Percentiles rank a stretch among this genome's conserved stretches.
These are phyloP conservation scores for Callosobruchus maculatus DNA, from an alignment of 2,888 invertebrate species.

Conservation along the genomic window DNA sequence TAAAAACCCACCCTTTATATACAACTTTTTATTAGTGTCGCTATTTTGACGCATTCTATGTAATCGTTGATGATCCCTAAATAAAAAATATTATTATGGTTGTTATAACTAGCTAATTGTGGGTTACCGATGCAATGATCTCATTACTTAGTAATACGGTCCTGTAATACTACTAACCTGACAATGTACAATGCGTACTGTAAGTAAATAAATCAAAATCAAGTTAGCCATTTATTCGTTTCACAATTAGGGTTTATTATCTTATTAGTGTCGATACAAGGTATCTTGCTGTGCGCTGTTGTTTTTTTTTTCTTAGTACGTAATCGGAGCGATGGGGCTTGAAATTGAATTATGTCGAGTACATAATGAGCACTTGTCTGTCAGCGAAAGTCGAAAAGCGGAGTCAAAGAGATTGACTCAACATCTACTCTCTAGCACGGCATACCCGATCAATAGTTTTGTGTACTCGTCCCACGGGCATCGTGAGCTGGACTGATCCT, in stretches of 20 bases:
- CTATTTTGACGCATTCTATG: no score
- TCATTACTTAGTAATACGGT: no score
- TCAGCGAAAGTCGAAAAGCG: neutral
- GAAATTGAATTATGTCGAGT: neutral
- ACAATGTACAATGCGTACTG: neutral
- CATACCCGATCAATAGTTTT: no score
- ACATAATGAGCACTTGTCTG: neutral
- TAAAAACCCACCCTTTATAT: no score
- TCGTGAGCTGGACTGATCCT: no score
- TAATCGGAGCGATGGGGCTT: neutral
- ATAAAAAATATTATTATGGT: no score
- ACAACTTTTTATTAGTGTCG: no score
- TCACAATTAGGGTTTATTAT: neutral
- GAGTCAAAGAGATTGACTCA: neutral
- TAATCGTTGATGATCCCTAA: no score
- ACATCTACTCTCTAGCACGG: no score
- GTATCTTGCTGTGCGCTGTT: neutral
- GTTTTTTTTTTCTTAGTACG: neutral
- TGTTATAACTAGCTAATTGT: no score
- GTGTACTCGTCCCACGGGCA: no score
- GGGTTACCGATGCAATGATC: no score
- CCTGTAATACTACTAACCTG: neutral
- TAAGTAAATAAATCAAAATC: neutral
- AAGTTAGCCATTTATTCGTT: neutral
- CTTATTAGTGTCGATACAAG: neutral